Conservation (phyloP, 2,113 vertebrate species). For the Sinocyclocheilus anophthalmus region DNA sequence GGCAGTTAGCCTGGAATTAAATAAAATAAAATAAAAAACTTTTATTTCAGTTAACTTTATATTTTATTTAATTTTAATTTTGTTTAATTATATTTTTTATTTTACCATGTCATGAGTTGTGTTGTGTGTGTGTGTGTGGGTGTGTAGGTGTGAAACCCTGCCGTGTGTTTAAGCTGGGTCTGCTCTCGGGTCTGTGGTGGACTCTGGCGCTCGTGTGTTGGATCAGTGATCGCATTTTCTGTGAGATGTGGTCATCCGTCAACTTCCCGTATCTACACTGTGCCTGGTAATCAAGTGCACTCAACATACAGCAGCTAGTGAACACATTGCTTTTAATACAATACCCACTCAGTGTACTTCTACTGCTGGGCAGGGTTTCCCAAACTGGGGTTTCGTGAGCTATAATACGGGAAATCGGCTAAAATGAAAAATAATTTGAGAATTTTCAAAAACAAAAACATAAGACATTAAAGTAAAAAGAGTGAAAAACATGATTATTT, state of each 20-base stretch:
- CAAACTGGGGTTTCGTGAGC: not conserved
- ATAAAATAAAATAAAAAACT: not conserved
- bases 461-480: not conserved
- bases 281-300: conserved; percentile 80
- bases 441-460: no score
- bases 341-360: not conserved
- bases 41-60: no score
- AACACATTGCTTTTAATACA: not conserved
- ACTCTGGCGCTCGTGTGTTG: conserved; percentile 91
- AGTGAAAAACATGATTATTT: not conserved
- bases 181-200: conserved; percentile 97
- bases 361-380: not conserved
- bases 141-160: conserved; percentile 90
- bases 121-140: not conserved
- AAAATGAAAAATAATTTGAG: not conserved
- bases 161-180: conserved; percentile 94
- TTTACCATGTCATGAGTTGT: not conserved
- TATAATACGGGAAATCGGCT: not conserved
- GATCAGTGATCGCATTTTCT: conserved; percentile 95
- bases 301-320: not conserved
- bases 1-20: not conserved
- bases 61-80: not conserved
- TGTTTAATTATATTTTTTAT: no score
- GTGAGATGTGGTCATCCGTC: conserved; percentile 92
- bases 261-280: conserved; percentile 98